Percentiles rank a stretch among this genome's conserved stretches.
Evolutionary conservation across 2,797 vertebrate species (phyloP).

Genomic region (Liasis olivaceus): DNA sequence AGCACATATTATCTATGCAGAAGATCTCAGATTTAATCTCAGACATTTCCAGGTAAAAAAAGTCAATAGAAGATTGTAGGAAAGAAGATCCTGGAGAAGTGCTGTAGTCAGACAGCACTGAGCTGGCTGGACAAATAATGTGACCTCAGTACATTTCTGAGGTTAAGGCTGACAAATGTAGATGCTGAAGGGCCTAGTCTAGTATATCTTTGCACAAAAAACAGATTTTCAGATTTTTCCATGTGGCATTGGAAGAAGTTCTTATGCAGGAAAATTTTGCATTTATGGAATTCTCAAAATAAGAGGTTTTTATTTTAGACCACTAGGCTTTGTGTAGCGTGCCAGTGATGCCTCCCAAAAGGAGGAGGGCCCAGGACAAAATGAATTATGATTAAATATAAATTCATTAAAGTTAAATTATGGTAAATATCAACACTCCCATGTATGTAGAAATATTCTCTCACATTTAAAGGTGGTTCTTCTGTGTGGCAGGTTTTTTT

Average conservation of each 20-base stretch:
- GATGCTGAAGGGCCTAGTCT: background rate
- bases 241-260: background rate
- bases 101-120: background rate
- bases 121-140: background rate
- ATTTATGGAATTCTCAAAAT: background rate
- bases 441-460: background rate
- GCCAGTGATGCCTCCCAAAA: background rate
- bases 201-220: background rate
- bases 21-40: background rate
- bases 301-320: background rate
- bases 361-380: background rate
- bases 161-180: background rate
- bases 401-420: background rate
- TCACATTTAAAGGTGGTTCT: background rate
- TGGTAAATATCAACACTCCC: background rate
- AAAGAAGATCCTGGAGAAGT: background rate
- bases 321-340: background rate
- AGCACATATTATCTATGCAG: background rate
- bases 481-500: background rate
- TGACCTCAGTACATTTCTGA: background rate
- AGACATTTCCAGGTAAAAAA: background rate
- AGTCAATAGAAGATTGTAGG: background rate
- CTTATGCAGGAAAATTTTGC: background rate
- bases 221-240: background rate
- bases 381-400: background rate